phyloP scores from a whole-genome alignment of 2,113 vertebrate species.

The Cynocephalus volans region DNA sequence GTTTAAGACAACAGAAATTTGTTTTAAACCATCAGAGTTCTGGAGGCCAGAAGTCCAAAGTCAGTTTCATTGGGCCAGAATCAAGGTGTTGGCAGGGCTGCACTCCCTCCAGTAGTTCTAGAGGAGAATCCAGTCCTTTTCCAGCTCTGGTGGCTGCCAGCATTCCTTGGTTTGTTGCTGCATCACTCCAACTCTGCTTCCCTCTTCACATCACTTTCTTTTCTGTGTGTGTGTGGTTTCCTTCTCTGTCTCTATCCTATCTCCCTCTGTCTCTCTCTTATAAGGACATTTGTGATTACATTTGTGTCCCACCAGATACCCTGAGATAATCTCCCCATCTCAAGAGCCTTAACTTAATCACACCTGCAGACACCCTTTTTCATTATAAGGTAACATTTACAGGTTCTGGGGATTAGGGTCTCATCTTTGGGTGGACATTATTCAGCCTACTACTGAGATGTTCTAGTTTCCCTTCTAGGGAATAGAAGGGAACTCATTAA shows the following conservation, averaged over 20 bases:
- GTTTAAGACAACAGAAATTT: slow-evolving; percentile 45
- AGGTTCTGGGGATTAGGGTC: slow-evolving; percentile 31
- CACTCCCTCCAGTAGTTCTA: not conserved
- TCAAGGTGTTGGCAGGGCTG: not conserved
- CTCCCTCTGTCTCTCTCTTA: not conserved
- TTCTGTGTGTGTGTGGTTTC: not conserved
- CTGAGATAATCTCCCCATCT: not conserved
- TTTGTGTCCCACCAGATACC: not conserved
- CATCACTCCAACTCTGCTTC: not conserved
- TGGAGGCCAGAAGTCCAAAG: slow-evolving; percentile 42
- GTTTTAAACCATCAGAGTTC: not conserved
- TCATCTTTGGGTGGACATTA: slow-evolving; percentile 22
- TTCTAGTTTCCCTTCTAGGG: slow-evolving; percentile 23
- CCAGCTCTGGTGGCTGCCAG: not conserved
- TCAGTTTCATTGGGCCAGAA: not conserved
- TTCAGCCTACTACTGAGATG: slow-evolving; percentile 8
- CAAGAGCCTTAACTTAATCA: slow-evolving; percentile 14
- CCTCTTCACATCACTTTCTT: not conserved
- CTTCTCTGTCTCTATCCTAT: not conserved
- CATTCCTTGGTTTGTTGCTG: not conserved
- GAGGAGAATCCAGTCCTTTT: not conserved
- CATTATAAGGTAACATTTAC: slow-evolving; percentile 39
- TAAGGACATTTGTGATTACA: slow-evolving; percentile 23
- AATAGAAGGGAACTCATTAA: not conserved
- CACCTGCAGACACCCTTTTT: not conserved